A percentile compares a stretch with the other conserved stretches of the same genome.
These are phyloP conservation scores for Austrolebias charrua DNA, from an alignment of 2,797 vertebrate species.

Conservation along the genomic window DNA sequence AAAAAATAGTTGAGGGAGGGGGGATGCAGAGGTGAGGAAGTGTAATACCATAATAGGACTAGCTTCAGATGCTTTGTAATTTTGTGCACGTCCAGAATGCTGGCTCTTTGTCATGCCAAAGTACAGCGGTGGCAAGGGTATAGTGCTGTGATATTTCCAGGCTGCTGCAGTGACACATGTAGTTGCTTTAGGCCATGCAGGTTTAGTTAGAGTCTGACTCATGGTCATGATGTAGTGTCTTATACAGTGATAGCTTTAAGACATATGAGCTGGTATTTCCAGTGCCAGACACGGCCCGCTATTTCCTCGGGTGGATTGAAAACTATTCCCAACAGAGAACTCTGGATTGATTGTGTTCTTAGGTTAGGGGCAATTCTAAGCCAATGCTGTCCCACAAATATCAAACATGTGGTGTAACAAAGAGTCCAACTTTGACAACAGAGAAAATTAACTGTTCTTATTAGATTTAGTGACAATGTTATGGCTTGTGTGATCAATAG, in stretches of 20 bases:
- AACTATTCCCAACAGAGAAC: conserved; percentile 58
- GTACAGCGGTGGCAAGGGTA: conserved; percentile 64
- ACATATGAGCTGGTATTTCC: conserved; percentile 73
- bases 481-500: conserved; percentile 15
- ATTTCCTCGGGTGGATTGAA: conserved; percentile 64
- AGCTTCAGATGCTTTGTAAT: conserved; percentile 63
- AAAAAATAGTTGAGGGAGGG: conserved; percentile 30
- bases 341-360: conserved; percentile 65
- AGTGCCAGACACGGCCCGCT: conserved; percentile 52
- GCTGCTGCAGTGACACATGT: conserved; percentile 68
- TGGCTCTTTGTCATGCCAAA: conserved; percentile 71
- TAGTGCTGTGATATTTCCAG: conserved; percentile 69
- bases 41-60: conserved; percentile 58
- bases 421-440: conserved; percentile 22
- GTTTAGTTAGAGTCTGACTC: conserved; percentile 77
- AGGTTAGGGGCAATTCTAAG: conserved; percentile 47
- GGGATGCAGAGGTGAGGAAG: conserved; percentile 42
- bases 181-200: conserved; percentile 70
- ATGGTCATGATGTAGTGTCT: conserved; percentile 76
- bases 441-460: conserved; percentile 16
- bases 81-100: conserved; percentile 66
- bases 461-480: conserved; percentile 29
- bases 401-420: conserved; percentile 36
- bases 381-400: conserved; percentile 40
- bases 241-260: conserved; percentile 70